A percentile compares a stretch with the other conserved stretches of the same genome.
Conservation (phyloP, 2,888 invertebrate genomes). For the Aquatica leii region DNA sequence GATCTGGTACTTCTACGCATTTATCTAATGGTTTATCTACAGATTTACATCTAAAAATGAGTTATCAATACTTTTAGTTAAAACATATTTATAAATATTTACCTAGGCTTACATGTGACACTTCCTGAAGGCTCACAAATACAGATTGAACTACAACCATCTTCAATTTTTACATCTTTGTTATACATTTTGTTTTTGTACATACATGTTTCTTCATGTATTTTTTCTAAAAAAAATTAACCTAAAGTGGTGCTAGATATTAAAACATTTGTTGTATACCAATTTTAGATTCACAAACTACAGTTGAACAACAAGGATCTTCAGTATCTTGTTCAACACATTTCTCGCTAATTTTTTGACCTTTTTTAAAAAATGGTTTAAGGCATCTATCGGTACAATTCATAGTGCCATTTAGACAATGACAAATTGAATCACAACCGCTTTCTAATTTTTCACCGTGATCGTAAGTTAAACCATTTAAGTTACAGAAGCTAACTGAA, state of each 20-base stretch:
- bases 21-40: slow-evolving; percentile 70
- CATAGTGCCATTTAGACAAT: slow-evolving; percentile 74
- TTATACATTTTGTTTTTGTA: slow-evolving; percentile 76
- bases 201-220: slow-evolving; percentile 65
- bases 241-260: too few relatives aligned
- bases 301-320: slow-evolving; percentile 74
- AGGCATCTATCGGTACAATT: slow-evolving; percentile 77
- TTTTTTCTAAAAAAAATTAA: slow-evolving; percentile 46
- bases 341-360: slow-evolving; percentile 71
- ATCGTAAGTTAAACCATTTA: slow-evolving; percentile 62
- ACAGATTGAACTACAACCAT: slow-evolving; percentile 83
- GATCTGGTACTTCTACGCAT: slow-evolving; percentile 84
- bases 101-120: slow-evolving; percentile 57
- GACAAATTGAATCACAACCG: slow-evolving; percentile 81
- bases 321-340: slow-evolving; percentile 76
- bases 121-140: slow-evolving; percentile 77
- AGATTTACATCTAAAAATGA: slow-evolving; percentile 66
- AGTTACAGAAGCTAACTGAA: slow-evolving; percentile 49
- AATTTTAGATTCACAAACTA: slow-evolving; percentile 73
- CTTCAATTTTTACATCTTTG: slow-evolving; percentile 76
- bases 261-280: too few relatives aligned
- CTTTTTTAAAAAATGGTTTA: slow-evolving; percentile 73
- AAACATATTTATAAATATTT: too few relatives aligned
- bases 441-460: slow-evolving; percentile 76
- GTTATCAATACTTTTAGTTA: too few relatives aligned